Evolutionary conservation across 2,888 invertebrate genomes (phyloP).

Genomic region (Harpalus rufipes): DNA sequence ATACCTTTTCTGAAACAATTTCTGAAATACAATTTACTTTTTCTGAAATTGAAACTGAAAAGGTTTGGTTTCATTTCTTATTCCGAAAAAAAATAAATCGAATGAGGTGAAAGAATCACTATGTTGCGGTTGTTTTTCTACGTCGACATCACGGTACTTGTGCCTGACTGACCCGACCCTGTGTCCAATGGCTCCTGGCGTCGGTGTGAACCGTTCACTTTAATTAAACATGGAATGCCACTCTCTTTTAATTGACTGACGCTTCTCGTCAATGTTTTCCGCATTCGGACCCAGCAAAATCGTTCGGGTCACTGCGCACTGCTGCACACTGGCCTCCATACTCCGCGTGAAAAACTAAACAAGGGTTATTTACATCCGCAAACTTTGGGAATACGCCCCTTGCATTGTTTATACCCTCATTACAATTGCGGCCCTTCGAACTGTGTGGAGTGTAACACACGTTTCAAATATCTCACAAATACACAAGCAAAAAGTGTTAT

Average conservation of each 20-base stretch:
- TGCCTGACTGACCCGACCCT: conserved; percentile 36
- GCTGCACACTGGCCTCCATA: conserved; percentile 1
- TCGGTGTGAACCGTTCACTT: conserved; percentile 54
- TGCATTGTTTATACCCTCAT: conserved; percentile 28
- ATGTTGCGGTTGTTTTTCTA: too few relatives aligned
- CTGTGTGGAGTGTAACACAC: not conserved
- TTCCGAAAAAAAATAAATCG: too few relatives aligned
- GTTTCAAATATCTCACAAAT: not conserved
- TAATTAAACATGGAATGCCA: conserved; percentile 67
- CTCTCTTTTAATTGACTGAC: conserved; percentile 67
- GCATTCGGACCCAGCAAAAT: conserved; percentile 56
- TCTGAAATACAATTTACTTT: too few relatives aligned
- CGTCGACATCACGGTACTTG: too few relatives aligned
- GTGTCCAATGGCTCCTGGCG: conserved; percentile 29
- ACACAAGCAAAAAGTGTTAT: too few relatives aligned
- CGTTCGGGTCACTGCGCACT: conserved; percentile 61
- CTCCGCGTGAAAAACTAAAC: conserved; percentile 25
- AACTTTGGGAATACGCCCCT: conserved; percentile 7
- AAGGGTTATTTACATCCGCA: conserved; percentile 24
- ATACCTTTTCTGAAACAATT: too few relatives aligned
- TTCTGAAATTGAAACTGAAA: too few relatives aligned
- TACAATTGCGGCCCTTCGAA: conserved; percentile 5
- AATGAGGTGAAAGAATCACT: too few relatives aligned
- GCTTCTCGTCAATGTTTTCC: conserved; percentile 66
- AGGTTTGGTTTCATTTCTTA: too few relatives aligned